Conservation (phyloP, 2,113 vertebrate species). For the Campylomormyrus numenius region DNA sequence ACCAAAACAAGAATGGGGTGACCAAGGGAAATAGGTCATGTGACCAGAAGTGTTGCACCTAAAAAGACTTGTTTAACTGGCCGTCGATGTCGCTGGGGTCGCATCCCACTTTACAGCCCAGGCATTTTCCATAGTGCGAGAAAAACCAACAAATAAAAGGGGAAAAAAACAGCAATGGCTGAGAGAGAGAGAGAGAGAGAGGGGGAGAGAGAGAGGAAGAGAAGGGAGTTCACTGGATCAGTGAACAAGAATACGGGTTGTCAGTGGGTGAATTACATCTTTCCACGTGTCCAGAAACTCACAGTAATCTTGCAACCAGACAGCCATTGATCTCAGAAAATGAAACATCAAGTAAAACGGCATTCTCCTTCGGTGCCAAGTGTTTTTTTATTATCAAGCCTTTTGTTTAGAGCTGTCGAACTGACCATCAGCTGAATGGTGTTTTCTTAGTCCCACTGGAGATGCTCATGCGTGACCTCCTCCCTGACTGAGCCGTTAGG, state of each 20-base stretch:
- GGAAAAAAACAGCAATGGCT: neutral
- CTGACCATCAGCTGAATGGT: neutral
- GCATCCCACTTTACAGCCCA: neutral
- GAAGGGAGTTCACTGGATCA: neutral
- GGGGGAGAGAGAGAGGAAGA: neutral
- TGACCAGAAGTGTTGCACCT: neutral
- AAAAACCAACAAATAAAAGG: neutral
- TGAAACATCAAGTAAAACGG: neutral
- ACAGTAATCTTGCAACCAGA: neutral
- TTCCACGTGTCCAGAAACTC: neutral
- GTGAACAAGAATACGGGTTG: neutral
- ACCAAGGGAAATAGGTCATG: neutral
- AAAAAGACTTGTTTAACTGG: neutral
- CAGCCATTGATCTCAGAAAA: conserved; percentile 6
- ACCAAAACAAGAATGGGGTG: neutral
- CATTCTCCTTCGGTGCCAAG: neutral
- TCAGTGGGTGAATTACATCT: conserved; percentile 4
- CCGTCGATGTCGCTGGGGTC: neutral
- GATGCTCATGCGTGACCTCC: neutral
- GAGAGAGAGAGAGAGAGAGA: neutral
- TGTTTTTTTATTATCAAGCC: neutral
- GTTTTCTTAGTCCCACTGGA: neutral
- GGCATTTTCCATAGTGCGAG: neutral
- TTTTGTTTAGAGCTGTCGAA: neutral
- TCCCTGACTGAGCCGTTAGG: neutral